Conservation (phyloP, 2,113 vertebrate genomes). For the Ptilorrhoa leucosticta region DNA sequence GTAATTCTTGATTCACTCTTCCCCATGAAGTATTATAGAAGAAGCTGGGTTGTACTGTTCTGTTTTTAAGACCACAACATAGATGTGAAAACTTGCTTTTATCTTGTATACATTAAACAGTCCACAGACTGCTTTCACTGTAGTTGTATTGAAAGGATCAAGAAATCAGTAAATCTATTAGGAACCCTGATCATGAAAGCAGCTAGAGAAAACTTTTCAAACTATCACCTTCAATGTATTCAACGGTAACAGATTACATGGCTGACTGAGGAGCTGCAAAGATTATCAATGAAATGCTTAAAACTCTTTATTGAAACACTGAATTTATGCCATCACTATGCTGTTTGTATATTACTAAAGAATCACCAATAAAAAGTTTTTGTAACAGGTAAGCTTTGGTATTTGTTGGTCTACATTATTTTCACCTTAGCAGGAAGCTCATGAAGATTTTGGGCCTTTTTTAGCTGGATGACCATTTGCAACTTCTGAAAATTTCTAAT, state of each 20-base stretch:
- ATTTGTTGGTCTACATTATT: background rate
- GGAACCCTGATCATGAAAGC: background rate
- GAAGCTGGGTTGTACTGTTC: fast-evolving
- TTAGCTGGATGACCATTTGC: background rate
- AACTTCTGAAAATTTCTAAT: background rate
- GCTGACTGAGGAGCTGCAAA: background rate
- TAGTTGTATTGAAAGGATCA: background rate
- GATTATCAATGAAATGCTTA: background rate
- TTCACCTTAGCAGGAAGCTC: background rate
- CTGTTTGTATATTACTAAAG: background rate
- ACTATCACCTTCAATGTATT: background rate
- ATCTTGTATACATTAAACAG: background rate
- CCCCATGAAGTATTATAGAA: background rate
- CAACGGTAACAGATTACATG: background rate
- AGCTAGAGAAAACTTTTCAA: background rate
- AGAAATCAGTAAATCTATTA: background rate
- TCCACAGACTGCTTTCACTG: background rate
- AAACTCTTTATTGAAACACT: background rate
- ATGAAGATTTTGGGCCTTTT: background rate
- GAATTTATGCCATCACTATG: background rate
- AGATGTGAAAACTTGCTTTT: background rate
- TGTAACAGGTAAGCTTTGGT: background rate
- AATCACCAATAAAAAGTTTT: background rate
- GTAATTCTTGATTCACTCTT: background rate
- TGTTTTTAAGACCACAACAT: background rate